Conservation (phyloP, 2,797 vertebrate genomes). For the Distichodus sexfasciatus region DNA sequence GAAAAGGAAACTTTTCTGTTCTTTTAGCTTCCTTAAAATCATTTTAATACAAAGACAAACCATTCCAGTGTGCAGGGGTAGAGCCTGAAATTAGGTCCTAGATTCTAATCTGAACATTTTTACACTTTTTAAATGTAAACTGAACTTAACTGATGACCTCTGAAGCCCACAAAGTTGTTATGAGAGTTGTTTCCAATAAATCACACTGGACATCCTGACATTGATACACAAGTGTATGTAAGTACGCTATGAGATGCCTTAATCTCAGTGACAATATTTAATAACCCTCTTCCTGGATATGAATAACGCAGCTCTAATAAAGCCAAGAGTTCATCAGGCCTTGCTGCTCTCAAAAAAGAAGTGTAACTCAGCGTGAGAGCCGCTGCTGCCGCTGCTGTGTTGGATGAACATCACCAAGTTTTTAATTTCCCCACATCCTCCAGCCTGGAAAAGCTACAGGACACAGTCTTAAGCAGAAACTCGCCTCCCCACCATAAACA, state of each 20-base stretch:
- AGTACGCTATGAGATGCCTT: not conserved
- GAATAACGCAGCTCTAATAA: constrained; percentile 21
- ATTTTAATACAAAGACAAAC: too few species aligned
- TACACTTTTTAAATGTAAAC: too few species aligned
- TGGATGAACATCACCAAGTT: constrained; percentile 8
- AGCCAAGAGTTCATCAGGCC: constrained; percentile 1
- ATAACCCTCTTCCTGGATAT: constrained; percentile 2
- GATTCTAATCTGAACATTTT: too few species aligned
- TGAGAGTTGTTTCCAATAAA: too few species aligned
- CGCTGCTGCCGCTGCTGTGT: not conserved
- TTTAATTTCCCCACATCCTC: constrained; percentile 17
- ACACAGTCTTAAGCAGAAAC: not conserved
- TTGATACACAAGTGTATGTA: not conserved
- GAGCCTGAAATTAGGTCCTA: too few species aligned
- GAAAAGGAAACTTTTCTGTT: too few species aligned
- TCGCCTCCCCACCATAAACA: not conserved
- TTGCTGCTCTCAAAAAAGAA: not conserved
- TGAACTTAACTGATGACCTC: too few species aligned
- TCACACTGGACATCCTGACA: too few species aligned
- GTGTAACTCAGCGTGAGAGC: not conserved
- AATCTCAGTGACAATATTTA: constrained; percentile 20
- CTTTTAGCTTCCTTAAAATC: too few species aligned
- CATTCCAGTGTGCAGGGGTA: too few species aligned
- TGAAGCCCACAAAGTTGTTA: too few species aligned
- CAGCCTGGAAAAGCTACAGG: not conserved